Evolutionary conservation across 2,888 invertebrate genomes (phyloP).

Genomic region (Papilio gigon): DNA sequence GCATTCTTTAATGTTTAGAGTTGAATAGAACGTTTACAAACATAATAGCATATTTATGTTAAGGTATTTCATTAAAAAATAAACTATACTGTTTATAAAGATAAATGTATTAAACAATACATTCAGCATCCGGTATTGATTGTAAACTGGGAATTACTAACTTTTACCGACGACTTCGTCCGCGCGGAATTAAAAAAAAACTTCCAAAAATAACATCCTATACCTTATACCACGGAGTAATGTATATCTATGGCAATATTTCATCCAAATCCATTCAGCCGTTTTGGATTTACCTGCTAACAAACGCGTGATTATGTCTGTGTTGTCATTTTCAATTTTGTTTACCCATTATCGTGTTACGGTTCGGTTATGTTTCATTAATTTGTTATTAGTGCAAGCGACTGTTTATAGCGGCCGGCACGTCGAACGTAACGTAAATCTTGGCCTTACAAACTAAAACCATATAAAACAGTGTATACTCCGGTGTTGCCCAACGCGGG

Average conservation of each 20-base stretch:
- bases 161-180: no score
- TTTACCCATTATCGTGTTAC: conserved; percentile 20
- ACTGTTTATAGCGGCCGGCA: conserved; percentile 9
- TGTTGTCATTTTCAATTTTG: not conserved
- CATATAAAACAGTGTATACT: no score
- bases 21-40: not conserved
- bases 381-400: conserved; percentile 6
- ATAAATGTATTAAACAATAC: not conserved
- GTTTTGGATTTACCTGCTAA: no score
- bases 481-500: no score
- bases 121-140: not conserved
- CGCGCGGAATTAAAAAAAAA: no score
- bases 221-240: no score
- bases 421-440: not conserved
- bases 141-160: no score
- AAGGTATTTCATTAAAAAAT: conserved; percentile 1
- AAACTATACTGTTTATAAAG: not conserved
- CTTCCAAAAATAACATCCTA: no score
- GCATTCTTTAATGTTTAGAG: conserved; percentile 8
- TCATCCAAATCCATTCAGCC: no score
- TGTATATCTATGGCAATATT: no score
- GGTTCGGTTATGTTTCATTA: conserved; percentile 23
- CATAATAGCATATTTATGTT: not conserved
- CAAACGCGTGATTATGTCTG: no score
- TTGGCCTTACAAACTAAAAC: not conserved